Conservation (phyloP, 2,113 vertebrate species). For the Cygnus atratus region DNA sequence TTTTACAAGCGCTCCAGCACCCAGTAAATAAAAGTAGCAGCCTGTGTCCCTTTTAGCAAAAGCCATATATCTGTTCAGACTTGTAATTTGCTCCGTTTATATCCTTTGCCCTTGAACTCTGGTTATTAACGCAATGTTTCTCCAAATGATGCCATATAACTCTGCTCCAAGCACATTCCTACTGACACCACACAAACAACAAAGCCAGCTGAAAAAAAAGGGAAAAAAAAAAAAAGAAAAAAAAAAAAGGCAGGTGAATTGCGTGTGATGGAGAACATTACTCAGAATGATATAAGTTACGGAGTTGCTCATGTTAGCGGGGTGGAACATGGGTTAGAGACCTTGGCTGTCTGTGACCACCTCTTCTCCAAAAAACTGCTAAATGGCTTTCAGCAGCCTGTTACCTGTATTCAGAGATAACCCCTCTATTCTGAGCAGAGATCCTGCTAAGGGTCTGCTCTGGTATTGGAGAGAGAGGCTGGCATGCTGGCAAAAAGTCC, state of each 20-base stretch:
- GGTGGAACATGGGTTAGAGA: constrained; percentile 28
- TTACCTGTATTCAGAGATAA: constrained; percentile 60
- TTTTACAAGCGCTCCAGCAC: constrained; percentile 69
- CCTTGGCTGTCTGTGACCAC: not conserved
- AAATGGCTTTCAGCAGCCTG: not conserved
- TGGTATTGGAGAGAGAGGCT: constrained; percentile 6
- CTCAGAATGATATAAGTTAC: constrained; percentile 59
- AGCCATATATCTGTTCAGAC: constrained; percentile 86
- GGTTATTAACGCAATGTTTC: constrained; percentile 88
- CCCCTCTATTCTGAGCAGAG: not conserved
- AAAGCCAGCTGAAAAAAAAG: constrained; percentile 62
- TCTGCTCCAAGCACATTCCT: constrained; percentile 80
- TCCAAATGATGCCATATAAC: constrained; percentile 86
- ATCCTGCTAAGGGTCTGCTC: not conserved
- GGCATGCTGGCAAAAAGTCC: not conserved
- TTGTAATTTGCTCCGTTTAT: constrained; percentile 87
- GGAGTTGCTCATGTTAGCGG: constrained; percentile 27
- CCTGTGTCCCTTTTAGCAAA: constrained; percentile 84
- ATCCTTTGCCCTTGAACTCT: constrained; percentile 90
- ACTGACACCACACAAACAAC: constrained; percentile 75
- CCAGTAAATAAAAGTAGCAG: constrained; percentile 86
- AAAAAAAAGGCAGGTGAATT: constrained; percentile 45
- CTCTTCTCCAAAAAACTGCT: constrained; percentile 28
- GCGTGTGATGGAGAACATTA: constrained; percentile 50
- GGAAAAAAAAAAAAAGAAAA: not conserved